Base-by-base conservation (phyloP, 2,113 vertebrate species). In the Turdus rufiventris region DNA sequence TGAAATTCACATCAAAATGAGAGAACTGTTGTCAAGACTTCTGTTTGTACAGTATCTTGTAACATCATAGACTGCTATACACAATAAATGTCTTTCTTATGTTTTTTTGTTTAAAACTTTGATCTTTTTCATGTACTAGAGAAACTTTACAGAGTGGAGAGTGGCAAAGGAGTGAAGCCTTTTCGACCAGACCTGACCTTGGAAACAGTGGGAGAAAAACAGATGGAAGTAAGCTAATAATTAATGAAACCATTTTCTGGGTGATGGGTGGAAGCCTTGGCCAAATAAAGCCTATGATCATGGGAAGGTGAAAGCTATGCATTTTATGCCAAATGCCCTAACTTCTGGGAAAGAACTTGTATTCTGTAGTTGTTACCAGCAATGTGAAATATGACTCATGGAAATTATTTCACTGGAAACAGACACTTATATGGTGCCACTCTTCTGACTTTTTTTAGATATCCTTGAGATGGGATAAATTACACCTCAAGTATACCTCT, bases 121-220 rank as follows among this genome's bases (percentile, higher is more conserved):
- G 38, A 34, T 53, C 24, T 92, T 81, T 79, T 72, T 88, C 4
- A 1, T 74, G 9, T 60, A 89, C 85, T 97, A 99, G 99, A 99
- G 94, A 99, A 99, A 98, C 95, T 99, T 84, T 97, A 97, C 97
- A 98, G 98, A 95, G 98, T 99, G 65, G 97, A 99, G 97, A 96
- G 96, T 12, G 66, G 95, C 97, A 76, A 95, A 19, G 93, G 97
- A 96, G 8, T 3, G 18, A 97, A 94, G 50, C 98, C 98, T 83
- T 99, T 99, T 95, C 98, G 99, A 93, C 99, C 99, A 29, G 99
- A 99, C 80, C 97, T 99, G 28, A 97, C 97, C 91, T 97, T 99
- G 92, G 98, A 99, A 66, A 96, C 96, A 7, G 98, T 97, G 29
- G 98, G 98, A 72, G 99, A 99, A 72, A 97, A 67, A 62, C 98